These are phyloP conservation scores for Xylota sylvarum DNA, from an alignment of 2,888 invertebrate species.

Conservation along the genomic window DNA sequence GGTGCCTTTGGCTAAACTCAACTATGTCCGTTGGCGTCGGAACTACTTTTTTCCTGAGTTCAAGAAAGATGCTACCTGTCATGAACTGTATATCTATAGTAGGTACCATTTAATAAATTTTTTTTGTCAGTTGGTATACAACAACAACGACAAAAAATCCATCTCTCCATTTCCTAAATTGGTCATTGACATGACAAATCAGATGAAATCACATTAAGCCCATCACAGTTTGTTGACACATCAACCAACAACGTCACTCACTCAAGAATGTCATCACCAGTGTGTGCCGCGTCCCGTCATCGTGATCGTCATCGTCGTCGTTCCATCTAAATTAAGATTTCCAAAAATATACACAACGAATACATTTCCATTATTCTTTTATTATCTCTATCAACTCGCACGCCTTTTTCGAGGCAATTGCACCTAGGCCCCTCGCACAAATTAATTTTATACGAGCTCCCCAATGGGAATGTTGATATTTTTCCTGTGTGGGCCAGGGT, in stretches of 20 bases:
- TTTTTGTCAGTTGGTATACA: neutral
- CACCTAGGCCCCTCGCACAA: conserved; percentile 46
- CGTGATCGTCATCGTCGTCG: conserved; percentile 2
- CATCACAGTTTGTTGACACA: conserved; percentile 62
- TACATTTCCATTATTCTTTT: conserved; percentile 46
- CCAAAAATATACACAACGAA: conserved; percentile 57
- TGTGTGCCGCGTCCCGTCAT: conserved; percentile 12
- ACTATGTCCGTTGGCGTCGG: too few species aligned
- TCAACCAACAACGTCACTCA: conserved; percentile 58
- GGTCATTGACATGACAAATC: conserved; percentile 73
- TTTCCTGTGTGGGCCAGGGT: neutral
- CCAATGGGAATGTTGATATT: conserved; percentile 13
- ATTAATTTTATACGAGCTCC: conserved; percentile 38
- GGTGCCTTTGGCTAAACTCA: too few species aligned
- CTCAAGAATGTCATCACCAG: conserved; percentile 26
- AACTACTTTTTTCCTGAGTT: too few species aligned
- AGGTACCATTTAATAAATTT: too few species aligned
- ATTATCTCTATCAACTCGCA: conserved; percentile 48
- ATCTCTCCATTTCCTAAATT: conserved; percentile 51
- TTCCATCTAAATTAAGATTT: conserved; percentile 60
- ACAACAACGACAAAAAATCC: conserved; percentile 18
- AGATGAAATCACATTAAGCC: conserved; percentile 46
- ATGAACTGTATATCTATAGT: too few species aligned
- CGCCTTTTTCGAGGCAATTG: conserved; percentile 44
- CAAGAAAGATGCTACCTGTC: too few species aligned